These are phyloP conservation scores for Doris montereyensis DNA, from an alignment of 2,888 invertebrate species.

Conservation along the genomic window DNA sequence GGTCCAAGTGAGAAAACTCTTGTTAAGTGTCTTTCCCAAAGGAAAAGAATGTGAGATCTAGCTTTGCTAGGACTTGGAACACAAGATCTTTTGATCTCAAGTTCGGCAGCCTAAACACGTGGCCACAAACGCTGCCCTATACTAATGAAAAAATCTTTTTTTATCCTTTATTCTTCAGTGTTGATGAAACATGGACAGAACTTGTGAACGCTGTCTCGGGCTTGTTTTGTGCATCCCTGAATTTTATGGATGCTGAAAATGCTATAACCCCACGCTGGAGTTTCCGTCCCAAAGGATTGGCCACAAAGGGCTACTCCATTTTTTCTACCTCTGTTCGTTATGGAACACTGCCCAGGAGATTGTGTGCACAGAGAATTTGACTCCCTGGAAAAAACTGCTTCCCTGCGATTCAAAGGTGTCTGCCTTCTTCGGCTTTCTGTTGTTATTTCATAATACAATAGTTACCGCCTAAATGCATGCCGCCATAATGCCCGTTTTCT, in stretches of 20 bases:
- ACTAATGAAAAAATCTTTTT: too few species aligned
- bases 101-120: too few species aligned
- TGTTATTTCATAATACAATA: too few species aligned
- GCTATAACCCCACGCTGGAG: constrained; percentile 85
- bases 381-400: constrained; percentile 97
- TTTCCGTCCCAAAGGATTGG: constrained; percentile 83
- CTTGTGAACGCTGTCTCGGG: constrained; percentile 93
- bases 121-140: too few species aligned
- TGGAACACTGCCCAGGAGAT: constrained; percentile 93
- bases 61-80: too few species aligned
- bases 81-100: too few species aligned
- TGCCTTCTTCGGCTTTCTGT: too few species aligned
- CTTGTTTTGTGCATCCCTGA: constrained; percentile 94
- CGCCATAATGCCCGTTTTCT: too few species aligned
- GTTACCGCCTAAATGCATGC: background rate
- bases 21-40: too few species aligned
- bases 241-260: constrained; percentile 90
- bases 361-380: constrained; percentile 98
- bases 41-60: too few species aligned
- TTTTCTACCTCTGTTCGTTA: constrained; percentile 75
- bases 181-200: constrained; percentile 87
- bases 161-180: constrained; percentile 73
- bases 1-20: too few species aligned
- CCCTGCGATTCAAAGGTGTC: constrained; percentile 85
- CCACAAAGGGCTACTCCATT: constrained; percentile 75